Evolutionary conservation across 2,888 invertebrate genomes (phyloP).

Genomic region (Caradrina kadenii): DNA sequence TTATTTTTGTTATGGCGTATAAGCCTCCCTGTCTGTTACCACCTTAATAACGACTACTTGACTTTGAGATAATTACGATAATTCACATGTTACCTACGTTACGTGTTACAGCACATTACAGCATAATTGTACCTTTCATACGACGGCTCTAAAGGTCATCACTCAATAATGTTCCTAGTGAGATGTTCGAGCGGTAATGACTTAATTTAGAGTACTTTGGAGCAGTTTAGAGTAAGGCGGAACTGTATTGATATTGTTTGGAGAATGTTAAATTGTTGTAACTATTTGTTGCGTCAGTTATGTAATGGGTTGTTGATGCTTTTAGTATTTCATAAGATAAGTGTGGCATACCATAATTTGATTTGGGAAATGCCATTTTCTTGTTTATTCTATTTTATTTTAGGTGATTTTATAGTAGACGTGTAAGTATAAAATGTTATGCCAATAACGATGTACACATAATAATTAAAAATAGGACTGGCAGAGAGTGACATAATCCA

Average conservation of each 20-base stretch:
- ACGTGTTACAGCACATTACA: constrained; percentile 62
- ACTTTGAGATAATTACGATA: constrained; percentile 71
- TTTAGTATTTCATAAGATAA: constrained; percentile 18
- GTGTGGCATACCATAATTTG: constrained; percentile 1
- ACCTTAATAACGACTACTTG: constrained; percentile 63
- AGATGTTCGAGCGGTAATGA: constrained; percentile 53
- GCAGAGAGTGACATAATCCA: no score
- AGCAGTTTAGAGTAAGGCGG: constrained; percentile 24
- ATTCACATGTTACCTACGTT: constrained; percentile 65
- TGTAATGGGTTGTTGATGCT: constrained; percentile 16
- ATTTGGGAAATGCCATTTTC: neutral
- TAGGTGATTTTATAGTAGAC: no score
- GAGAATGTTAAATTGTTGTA: constrained; percentile 22
- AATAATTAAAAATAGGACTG: no score
- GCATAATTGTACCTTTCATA: constrained; percentile 66
- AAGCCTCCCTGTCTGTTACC: constrained; percentile 23
- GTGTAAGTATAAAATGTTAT: no score
- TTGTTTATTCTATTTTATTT: no score
- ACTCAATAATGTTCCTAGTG: constrained; percentile 41
- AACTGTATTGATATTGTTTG: constrained; percentile 46
- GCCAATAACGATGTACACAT: no score
- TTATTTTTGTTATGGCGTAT: no score
- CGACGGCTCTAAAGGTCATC: constrained; percentile 63
- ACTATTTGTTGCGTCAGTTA: constrained; percentile 4
- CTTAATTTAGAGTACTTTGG: constrained; percentile 60